Percentiles rank a stretch among this genome's conserved stretches.
Evolutionary conservation across 1,140 invertebrate species (phyloP).

Genomic region (Drosophila sulfurigaster): DNA sequence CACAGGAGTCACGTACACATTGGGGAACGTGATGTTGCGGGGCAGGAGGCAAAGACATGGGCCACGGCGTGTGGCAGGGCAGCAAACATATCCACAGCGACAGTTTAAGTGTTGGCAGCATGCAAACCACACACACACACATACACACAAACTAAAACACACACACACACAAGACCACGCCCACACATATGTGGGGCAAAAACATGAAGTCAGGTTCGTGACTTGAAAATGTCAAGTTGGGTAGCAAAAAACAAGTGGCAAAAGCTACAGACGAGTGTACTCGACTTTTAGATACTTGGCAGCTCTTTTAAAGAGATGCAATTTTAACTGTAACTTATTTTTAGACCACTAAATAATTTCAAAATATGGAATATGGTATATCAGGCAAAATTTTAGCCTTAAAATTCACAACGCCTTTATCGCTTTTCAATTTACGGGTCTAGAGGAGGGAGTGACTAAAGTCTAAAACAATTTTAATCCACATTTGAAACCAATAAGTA

Average conservation of each 20-base stretch:
- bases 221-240: slow-evolving; percentile 46
- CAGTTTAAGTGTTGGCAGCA: slow-evolving; percentile 73
- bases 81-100: slow-evolving; percentile 48
- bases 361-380: no score
- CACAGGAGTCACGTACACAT: slow-evolving; percentile 63
- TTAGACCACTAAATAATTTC: no score
- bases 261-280: no score
- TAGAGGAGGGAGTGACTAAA: no score
- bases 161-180: slow-evolving; percentile 16
- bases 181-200: slow-evolving; percentile 28
- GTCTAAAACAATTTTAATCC: no score
- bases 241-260: slow-evolving; percentile 16
- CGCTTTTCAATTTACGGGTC: no score
- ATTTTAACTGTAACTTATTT: no score
- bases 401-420: no score
- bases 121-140: slow-evolving; percentile 66
- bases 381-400: no score
- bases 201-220: slow-evolving; percentile 46
- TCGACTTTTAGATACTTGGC: no score
- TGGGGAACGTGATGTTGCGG: background rate
- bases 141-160: slow-evolving; percentile 33
- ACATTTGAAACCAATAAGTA: no score
- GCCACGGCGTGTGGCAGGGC: slow-evolving; percentile 1
- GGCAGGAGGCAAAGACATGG: background rate
- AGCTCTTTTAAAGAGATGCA: no score